Base-by-base conservation (phyloP, 2,113 vertebrate genomes). In the Megalops atlanticus region DNA sequence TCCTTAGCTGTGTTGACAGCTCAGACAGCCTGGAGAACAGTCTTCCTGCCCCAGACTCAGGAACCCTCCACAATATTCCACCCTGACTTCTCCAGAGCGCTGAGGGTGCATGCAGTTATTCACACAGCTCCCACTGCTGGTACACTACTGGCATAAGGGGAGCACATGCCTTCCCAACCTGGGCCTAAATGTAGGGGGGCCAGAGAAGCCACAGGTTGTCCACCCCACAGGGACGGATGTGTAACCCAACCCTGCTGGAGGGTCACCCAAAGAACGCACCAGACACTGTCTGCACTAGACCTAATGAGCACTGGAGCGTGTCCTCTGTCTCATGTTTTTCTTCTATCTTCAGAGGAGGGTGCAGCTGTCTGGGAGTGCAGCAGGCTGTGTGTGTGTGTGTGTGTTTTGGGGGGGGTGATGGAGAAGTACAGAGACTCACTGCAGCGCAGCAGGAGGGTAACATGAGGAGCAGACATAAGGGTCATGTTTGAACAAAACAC, bases 151-250 rank as follows among this genome's bases (percentile, higher is more conserved):
- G n/a, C n/a, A n/a, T n/a, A n/a, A n/a, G n/a, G n/a, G n/a, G n/a
- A n/a, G n/a, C n/a, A n/a, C n/a, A n/a, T n/a, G n/a, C n/a, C n/a
- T n/a, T 24, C 52, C 24, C 24, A 35, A 24, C 76, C 36, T 16
- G 36, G 35, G 36, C 4, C 27, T 27, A 91, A 92, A 92, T 89
- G 94, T 95, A 94, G 90, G 86, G 86, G 91, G 85, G 93, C 93
- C 93, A 91, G 92, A 94, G 92, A 94, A 95, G 91, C 94, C 96
- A 96, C 96, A 97, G 96, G 95, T 93, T 80, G 92, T 79, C 97
- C 96, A 92, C 96, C 95, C 93, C 93, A 92, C 93, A 93, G 94
- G 93, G 93, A 90, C 92, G 92, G 58, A 64, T 31, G 24, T n/a
- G 93, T 93, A 92, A 94, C 91, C 89, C 88, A 89, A 91, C 93